Conservation (phyloP, 2,888 invertebrate genomes). For the Candidula unifasciata region DNA sequence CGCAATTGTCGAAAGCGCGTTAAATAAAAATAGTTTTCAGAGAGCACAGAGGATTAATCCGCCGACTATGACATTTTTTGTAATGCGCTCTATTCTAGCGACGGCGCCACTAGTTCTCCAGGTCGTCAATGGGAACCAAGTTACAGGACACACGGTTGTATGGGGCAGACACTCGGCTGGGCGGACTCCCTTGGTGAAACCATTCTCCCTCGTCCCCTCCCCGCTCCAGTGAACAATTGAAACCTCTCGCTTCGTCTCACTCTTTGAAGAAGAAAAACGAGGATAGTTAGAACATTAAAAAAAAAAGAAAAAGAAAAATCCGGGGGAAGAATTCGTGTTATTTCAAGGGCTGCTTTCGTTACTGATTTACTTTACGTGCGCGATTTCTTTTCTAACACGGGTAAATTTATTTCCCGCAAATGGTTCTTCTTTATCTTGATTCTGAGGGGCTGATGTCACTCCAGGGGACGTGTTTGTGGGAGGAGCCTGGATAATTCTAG, state of each 20-base stretch:
- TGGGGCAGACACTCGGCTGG: conserved; percentile 33
- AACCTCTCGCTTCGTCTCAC: conserved; percentile 21
- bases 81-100: conserved; percentile 36
- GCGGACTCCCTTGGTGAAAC: conserved; percentile 33
- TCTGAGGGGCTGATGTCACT: not conserved
- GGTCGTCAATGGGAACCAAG: conserved; percentile 20
- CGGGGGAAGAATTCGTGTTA: conserved; percentile 7
- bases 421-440: not conserved
- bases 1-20: conserved; percentile 24
- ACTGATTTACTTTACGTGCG: not conserved
- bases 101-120: conserved; percentile 42
- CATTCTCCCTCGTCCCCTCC: conserved; percentile 28
- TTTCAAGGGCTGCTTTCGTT: conserved; percentile 11
- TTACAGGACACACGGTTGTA: conserved; percentile 37
- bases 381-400: not conserved
- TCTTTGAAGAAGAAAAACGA: conserved; percentile 37
- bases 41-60: conserved; percentile 42
- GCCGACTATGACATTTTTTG: conserved; percentile 42
- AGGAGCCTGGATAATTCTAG: not conserved
- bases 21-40: conserved; percentile 43
- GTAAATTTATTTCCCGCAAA: conserved; percentile 28
- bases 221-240: conserved; percentile 39
- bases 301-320: not conserved
- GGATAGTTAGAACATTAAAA: conserved; percentile 10
- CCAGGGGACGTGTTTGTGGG: conserved; percentile 30